Evolutionary conservation across 2,888 invertebrate genomes (phyloP).

Genomic region (Acleris cristana): DNA sequence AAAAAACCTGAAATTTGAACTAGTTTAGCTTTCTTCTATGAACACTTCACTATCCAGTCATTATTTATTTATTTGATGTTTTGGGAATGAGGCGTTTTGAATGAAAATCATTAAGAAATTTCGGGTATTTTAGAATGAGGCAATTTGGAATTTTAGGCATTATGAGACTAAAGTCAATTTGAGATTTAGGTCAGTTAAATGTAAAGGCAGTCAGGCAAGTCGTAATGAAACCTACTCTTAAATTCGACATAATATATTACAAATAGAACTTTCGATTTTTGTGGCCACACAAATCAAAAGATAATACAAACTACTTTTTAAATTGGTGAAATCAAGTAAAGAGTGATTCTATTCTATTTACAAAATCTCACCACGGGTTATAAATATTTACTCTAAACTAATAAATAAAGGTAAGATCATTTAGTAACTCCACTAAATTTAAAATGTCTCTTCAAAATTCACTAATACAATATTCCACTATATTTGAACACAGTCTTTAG

Average conservation of each 20-base stretch:
- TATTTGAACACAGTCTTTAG: constrained; percentile 69
- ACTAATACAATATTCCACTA: constrained; percentile 46
- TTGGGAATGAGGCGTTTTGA: too few species aligned
- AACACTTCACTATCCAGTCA: too few species aligned
- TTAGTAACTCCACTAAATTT: constrained; percentile 31
- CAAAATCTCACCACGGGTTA: constrained; percentile 71
- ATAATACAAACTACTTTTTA: constrained; percentile 36
- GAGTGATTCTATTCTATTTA: constrained; percentile 68
- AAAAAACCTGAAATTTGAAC: too few species aligned
- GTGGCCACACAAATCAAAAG: constrained; percentile 59
- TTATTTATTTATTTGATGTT: too few species aligned
- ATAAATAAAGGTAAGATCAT: constrained; percentile 38
- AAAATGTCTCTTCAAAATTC: constrained; percentile 42
- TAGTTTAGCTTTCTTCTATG: too few species aligned
- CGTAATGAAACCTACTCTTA: not conserved
- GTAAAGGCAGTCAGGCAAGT: too few species aligned
- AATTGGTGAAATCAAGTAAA: constrained; percentile 76
- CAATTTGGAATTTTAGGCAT: too few species aligned
- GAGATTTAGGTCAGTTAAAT: too few species aligned
- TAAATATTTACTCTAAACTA: constrained; percentile 39
- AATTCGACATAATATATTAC: constrained; percentile 51
- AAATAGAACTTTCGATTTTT: constrained; percentile 50
- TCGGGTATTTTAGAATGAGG: too few species aligned
- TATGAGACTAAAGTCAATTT: too few species aligned
- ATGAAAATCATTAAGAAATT: too few species aligned